These are phyloP conservation scores for Lindbergichthys nudifrons DNA, from an alignment of 2,797 vertebrate species.

Conservation along the genomic window DNA sequence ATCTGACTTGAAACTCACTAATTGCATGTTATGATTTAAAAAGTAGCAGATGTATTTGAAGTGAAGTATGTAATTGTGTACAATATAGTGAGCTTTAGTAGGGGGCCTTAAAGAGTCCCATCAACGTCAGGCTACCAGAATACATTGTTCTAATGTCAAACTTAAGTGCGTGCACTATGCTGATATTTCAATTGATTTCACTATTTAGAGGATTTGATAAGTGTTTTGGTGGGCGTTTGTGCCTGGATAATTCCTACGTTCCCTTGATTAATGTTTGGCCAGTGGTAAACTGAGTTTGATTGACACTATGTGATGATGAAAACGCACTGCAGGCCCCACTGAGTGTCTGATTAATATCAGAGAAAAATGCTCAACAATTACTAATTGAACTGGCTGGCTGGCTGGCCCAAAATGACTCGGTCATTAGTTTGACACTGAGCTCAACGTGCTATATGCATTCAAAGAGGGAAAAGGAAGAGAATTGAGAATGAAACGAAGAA, in stretches of 20 bases:
- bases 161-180: neutral
- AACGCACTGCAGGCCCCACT: conserved; percentile 15
- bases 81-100: neutral
- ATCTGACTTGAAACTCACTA: neutral
- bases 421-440: conserved; percentile 49
- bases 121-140: neutral
- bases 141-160: neutral
- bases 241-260: conserved; percentile 14
- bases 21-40: neutral
- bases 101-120: neutral
- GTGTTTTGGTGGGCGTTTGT: conserved; percentile 14
- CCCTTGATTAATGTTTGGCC: conserved; percentile 58
- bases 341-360: conserved; percentile 54
- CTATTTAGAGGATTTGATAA: neutral
- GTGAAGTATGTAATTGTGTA: neutral
- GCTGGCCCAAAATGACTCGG: conserved; percentile 47
- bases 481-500: conserved; percentile 25
- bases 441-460: conserved; percentile 22
- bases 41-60: neutral
- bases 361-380: conserved; percentile 47
- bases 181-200: neutral
- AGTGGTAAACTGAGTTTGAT: conserved; percentile 49
- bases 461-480: conserved; percentile 32
- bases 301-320: conserved; percentile 53
- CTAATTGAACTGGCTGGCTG: conserved; percentile 57